These are phyloP conservation scores for Torymus tubicola DNA, from an alignment of 2,888 invertebrate species.

Conservation along the genomic window DNA sequence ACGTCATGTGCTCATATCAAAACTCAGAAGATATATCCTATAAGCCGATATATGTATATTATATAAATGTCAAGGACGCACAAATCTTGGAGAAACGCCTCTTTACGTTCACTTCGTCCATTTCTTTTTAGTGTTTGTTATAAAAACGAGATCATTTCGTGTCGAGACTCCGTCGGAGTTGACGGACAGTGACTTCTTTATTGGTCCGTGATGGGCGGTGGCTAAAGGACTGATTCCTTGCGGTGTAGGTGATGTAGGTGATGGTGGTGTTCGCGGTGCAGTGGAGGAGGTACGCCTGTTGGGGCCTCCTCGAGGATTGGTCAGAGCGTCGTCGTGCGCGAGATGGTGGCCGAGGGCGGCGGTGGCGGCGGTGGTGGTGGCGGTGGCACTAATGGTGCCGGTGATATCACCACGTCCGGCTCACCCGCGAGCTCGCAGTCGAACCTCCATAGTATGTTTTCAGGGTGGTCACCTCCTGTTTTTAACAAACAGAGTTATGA, in stretches of 20 bases:
- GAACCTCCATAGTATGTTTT: constrained; percentile 75
- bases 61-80: too few species aligned
- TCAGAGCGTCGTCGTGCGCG: constrained; percentile 74
- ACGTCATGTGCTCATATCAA: too few species aligned
- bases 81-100: too few species aligned
- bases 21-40: too few species aligned
- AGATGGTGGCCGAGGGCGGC: constrained; percentile 69
- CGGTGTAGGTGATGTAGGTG: not conserved
- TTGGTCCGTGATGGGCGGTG: too few species aligned
- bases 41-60: too few species aligned
- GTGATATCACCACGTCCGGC: constrained; percentile 73
- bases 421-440: constrained; percentile 75
- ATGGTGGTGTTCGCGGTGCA: not conserved
- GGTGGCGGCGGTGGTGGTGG: constrained; percentile 72
- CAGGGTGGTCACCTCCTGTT: constrained; percentile 75
- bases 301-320: constrained; percentile 75
- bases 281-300: constrained; percentile 71
- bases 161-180: too few species aligned
- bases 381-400: constrained; percentile 68
- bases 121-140: too few species aligned
- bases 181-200: too few species aligned
- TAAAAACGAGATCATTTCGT: too few species aligned
- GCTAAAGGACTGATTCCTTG: constrained; percentile 32
- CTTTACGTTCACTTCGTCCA: too few species aligned
- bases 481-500: too few species aligned